A percentile compares a stretch with the other conserved stretches of the same genome.
Evolutionary conservation across 2,797 vertebrate species (phyloP).

Genomic region (Bradypus variegatus): DNA sequence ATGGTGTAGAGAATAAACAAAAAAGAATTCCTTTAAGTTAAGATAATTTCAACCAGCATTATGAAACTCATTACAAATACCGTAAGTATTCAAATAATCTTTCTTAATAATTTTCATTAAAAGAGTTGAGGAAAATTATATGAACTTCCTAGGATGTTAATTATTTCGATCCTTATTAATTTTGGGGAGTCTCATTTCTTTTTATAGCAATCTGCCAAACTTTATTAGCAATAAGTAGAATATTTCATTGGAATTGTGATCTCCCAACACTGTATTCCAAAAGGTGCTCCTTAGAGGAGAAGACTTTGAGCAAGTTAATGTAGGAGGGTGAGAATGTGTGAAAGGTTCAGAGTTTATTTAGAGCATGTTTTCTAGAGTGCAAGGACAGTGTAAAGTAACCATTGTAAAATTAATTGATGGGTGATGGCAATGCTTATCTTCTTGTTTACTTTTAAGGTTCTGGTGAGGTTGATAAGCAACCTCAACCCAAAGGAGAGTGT

Average conservation of each 20-base stretch:
- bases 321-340: neutral
- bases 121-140: neutral
- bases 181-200: neutral
- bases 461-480: neutral
- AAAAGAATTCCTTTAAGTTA: slow-evolving; percentile 2
- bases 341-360: neutral
- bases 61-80: neutral
- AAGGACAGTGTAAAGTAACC: neutral
- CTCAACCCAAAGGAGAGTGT: neutral
- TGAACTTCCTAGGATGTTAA: neutral
- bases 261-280: neutral
- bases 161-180: neutral
- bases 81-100: neutral
- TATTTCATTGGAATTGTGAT: neutral
- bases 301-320: neutral
- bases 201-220: neutral
- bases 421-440: neutral
- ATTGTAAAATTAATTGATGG: neutral
- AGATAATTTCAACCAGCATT: neutral
- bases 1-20: neutral
- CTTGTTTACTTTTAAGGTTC: neutral
- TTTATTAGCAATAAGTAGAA: neutral
- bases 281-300: neutral
- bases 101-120: neutral
- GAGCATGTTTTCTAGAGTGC: neutral